Conservation (phyloP, 2,797 vertebrate genomes). For the Vespertilio murinus region DNA sequence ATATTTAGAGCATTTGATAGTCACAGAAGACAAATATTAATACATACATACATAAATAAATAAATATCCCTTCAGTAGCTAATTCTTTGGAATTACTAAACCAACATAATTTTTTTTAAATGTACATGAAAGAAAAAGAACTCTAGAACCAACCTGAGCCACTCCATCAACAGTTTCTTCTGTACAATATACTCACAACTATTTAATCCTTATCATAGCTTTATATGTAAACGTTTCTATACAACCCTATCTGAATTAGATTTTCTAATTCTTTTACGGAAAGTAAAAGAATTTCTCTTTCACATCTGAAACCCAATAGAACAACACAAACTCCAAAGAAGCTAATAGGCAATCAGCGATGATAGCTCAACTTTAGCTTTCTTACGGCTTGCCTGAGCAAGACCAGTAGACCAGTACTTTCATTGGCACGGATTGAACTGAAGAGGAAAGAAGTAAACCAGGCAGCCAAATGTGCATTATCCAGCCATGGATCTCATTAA, state of each 20-base stretch:
- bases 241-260: neutral
- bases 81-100: neutral
- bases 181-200: neutral
- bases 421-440: neutral
- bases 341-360: neutral
- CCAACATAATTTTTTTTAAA: neutral
- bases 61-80: neutral
- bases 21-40: neutral
- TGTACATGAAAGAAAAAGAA: neutral
- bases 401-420: neutral
- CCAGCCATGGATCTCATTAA: neutral
- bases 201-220: neutral
- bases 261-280: neutral
- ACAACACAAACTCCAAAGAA: neutral
- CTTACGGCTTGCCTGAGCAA: neutral
- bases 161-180: neutral
- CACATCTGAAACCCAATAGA: neutral
- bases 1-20: neutral
- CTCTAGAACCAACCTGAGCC: neutral
- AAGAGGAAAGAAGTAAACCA: neutral
- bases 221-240: neutral
- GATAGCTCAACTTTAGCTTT: neutral
- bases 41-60: neutral
- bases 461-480: neutral
- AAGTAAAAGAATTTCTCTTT: neutral